A percentile compares a stretch with the other conserved stretches of the same genome.
Conservation (phyloP, 2,888 invertebrate species). For the Chymomyza fuscimana region DNA sequence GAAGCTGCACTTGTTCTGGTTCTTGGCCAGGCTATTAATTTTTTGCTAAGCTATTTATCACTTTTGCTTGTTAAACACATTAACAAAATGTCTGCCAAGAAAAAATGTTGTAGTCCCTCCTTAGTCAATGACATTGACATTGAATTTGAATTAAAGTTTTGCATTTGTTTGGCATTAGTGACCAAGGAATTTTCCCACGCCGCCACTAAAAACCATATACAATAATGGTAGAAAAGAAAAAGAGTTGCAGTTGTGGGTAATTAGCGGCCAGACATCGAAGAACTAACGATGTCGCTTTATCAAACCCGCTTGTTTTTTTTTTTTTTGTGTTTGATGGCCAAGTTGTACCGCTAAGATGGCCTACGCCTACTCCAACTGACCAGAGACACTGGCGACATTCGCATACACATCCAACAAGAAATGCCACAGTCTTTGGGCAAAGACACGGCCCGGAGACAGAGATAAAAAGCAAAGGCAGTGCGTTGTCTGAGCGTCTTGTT, state of each 20-base stretch:
- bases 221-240: background rate
- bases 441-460: slow-evolving; percentile 11
- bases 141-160: slow-evolving; percentile 1
- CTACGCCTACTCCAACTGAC: slow-evolving; percentile 78
- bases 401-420: background rate
- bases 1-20: slow-evolving; percentile 36
- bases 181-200: slow-evolving; percentile 59
- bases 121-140: background rate
- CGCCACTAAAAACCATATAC: slow-evolving; percentile 35
- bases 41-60: slow-evolving; percentile 77
- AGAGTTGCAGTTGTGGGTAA: slow-evolving; percentile 44
- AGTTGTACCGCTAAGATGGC: slow-evolving; percentile 79
- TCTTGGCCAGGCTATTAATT: slow-evolving; percentile 74
- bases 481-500: slow-evolving; percentile 48
- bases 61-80: slow-evolving; percentile 73
- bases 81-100: slow-evolving; percentile 55
- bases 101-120: slow-evolving; percentile 10
- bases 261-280: slow-evolving; percentile 73
- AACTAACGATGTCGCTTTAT: slow-evolving; percentile 75
- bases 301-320: slow-evolving; percentile 43
- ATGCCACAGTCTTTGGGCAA: background rate
- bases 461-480: slow-evolving; percentile 55
- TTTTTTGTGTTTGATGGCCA: slow-evolving; percentile 44
- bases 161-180: background rate
- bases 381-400: slow-evolving; percentile 44